Evolutionary conservation across 2,888 invertebrate species (phyloP).

Genomic region (Pammene aurita): DNA sequence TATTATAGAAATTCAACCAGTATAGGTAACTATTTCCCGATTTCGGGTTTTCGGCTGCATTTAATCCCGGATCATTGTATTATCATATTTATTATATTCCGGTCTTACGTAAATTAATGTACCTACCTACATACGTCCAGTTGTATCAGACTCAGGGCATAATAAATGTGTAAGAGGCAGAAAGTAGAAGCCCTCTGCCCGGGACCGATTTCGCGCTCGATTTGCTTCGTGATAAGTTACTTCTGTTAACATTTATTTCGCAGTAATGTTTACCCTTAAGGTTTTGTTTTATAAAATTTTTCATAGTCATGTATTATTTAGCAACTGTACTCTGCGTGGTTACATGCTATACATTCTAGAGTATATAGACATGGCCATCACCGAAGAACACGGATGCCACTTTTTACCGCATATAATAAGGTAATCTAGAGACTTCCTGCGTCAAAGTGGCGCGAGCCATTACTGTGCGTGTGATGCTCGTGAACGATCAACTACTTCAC

Average conservation of each 20-base stretch:
- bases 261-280: constrained; percentile 13
- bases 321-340: neutral
- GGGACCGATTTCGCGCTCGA: constrained; percentile 51
- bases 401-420: constrained; percentile 77
- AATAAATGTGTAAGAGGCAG: constrained; percentile 36
- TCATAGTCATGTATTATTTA: neutral
- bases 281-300: constrained; percentile 8
- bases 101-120: neutral
- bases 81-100: neutral
- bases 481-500: constrained; percentile 27
- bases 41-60: neutral
- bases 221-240: constrained; percentile 59
- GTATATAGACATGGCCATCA: constrained; percentile 44
- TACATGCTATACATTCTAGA: constrained; percentile 20
- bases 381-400: constrained; percentile 59
- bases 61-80: constrained; percentile 1
- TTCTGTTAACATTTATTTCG: constrained; percentile 25
- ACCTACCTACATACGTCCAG: neutral
- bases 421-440: constrained; percentile 77
- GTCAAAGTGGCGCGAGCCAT: constrained; percentile 64
- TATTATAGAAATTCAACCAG: neutral
- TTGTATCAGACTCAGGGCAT: constrained; percentile 12
- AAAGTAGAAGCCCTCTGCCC: constrained; percentile 39
- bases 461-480: constrained; percentile 47
- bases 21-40: neutral